phyloP scores from a whole-genome alignment of 2,113 vertebrate genomes.

The Guaruba guarouba region DNA sequence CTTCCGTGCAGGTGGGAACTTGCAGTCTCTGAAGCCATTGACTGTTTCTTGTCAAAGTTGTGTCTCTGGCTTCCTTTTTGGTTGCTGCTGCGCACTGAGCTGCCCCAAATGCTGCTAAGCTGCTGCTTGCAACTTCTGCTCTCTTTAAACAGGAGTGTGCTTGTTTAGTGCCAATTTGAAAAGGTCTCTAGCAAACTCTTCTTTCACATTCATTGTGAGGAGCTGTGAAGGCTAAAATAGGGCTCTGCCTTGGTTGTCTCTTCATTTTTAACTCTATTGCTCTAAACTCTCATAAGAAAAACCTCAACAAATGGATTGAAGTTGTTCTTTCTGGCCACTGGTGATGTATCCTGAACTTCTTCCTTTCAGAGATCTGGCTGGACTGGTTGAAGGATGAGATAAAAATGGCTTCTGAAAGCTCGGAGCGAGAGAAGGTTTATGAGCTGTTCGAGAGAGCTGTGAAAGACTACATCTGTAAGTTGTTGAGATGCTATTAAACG shows the following conservation, averaged over 20 bases:
- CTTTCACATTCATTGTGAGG: not conserved
- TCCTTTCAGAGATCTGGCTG: slow-evolving; percentile 90
- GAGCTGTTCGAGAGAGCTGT: slow-evolving; percentile 91
- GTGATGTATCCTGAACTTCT: not conserved
- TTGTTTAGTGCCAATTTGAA: not conserved
- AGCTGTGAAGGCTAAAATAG: not conserved
- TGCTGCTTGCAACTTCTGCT: not conserved
- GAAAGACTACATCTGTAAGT: slow-evolving; percentile 96
- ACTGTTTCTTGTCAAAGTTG: not conserved
- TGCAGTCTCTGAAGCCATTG: not conserved
- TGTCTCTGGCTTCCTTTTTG: not conserved
- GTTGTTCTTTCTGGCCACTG: not conserved
- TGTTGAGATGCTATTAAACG: accelerated
- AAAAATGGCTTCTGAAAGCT: slow-evolving; percentile 81
- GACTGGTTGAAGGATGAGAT: slow-evolving; percentile 98
- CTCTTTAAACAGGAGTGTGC: not conserved
- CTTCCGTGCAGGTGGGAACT: accelerated
- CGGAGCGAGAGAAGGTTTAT: slow-evolving; percentile 86
- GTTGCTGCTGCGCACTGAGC: not conserved
- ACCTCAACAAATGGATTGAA: too few relatives aligned
- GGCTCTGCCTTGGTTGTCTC: not conserved
- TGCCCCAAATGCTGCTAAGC: not conserved
- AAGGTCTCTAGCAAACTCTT: not conserved
- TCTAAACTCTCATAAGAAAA: not conserved
- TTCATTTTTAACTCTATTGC: not conserved